Base-by-base conservation (phyloP, 2,113 vertebrate genomes). In the Tichodroma muraria region DNA sequence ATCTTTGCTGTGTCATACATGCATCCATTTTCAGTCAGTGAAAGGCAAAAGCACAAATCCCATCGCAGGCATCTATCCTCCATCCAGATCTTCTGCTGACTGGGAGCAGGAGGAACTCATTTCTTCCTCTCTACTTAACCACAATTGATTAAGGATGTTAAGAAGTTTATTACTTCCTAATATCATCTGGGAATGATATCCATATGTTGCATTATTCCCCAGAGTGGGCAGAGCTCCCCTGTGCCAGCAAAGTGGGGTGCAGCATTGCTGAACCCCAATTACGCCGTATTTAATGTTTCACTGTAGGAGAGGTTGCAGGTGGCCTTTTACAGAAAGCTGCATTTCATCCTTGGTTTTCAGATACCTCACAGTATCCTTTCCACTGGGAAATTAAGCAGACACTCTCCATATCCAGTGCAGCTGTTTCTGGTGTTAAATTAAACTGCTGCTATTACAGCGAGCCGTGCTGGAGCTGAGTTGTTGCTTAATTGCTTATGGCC, bases 321-420 rank as follows among this genome's bases (percentile, higher is more conserved):
- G 90, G 77, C 49, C 65, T 61, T 75, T 89, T 57, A n/a, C 10
- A 64, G 61, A 68, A 75, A 83, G 37, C 60, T 64, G 40, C 44
- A 65, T 60, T 90, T 79, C n/a, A 85, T 81, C 49, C 59, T 57
- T 18, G 35, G 6, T 68, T 94, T 79, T 70, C 57, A 57, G 83
- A 60, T 81, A 64, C 15, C 60, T 93, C 82, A 44, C 10, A 68
- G 64, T 38, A 21, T 68, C 86, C 65, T 61, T 93, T 90, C 94
- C 72, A 8, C 57, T 69, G 95, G 90, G 92, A 97, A 97, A 93
- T 94, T 68, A 92, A 81, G 53, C 80, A 93, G 90, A 92, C 65
- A 23, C 44, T 94, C 56, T 84, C 83, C 53, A 40, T 75, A 76
- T 44, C 92, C 93, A 90, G 28, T 87, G 83, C 96, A 97, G 92